Base-by-base conservation (phyloP, 2,888 invertebrate species). In the Andrena marginata region DNA sequence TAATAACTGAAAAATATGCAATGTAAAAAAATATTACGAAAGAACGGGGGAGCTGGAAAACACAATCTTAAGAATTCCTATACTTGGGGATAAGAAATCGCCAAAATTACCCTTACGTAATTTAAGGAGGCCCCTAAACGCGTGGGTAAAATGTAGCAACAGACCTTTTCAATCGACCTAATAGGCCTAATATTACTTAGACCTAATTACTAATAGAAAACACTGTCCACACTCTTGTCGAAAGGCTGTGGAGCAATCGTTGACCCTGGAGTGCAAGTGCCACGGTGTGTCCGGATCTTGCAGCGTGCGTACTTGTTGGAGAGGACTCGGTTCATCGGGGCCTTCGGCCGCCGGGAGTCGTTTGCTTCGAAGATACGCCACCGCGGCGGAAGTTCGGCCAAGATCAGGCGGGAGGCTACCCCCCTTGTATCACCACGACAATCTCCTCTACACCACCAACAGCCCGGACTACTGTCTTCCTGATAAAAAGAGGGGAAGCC, bases 201-300 rank as follows among this genome's bases (percentile, higher is more conserved):
- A 33, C 13, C 13, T 8, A 8, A 42, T 48, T 35, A 64, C 54
- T 42, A 31, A 48, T 56, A 1, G 4, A 8, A 49, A 26, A 79
- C 33, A 13, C 62, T 8, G 8, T 68, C n/a, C 16, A 6, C 48
- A 3, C 31, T 29, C 16, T 51, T 62, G 31, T 72, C 87, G 86
- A 31, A 92, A 97, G 97, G 95, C 96, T 77, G 96, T 97, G 81
- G 94, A 95, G 62, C 94, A 95, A 84, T 96, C 96, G 85, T 91
- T 96, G 78, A 94, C 94, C 62, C 95, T 95, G 90, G 95, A 97
- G 92, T 97, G 97, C 95, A 97, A 97, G 92, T 97, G 97, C 90
- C 97, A 97, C 94, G 97, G 97, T 51, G 97, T 97, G 76, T 97
- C 97, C 16, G 97, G 97, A 0, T 97, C 97, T 69, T 97, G 97